Percentiles rank a stretch among this genome's conserved stretches.
Evolutionary conservation across 2,797 vertebrate species (phyloP).

Genomic region (Phaenicophaeus curvirostris): DNA sequence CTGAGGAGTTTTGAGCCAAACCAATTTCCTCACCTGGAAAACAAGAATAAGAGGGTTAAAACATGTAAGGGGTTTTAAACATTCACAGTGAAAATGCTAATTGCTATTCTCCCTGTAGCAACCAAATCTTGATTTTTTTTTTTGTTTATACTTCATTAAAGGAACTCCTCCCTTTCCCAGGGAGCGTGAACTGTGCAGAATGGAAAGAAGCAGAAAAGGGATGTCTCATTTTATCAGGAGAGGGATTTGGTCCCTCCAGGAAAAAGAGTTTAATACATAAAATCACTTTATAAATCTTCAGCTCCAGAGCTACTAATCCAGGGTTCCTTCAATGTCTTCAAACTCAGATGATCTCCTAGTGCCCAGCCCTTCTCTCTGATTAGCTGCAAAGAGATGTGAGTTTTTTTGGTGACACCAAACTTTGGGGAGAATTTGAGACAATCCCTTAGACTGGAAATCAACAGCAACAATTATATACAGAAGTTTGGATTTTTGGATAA

Average conservation of each 20-base stretch:
- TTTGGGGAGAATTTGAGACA: not conserved
- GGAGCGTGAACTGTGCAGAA: not conserved
- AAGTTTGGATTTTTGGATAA: slow-evolving; percentile 29
- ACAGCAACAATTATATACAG: slow-evolving; percentile 27
- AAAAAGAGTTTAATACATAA: not conserved
- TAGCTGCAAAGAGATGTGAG: not conserved
- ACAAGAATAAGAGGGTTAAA: not conserved
- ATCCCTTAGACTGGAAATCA: not conserved
- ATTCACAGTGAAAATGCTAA: not conserved
- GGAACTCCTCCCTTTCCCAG: slow-evolving; percentile 23
- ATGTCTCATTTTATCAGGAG: slow-evolving; percentile 4
- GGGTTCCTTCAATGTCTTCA: not conserved
- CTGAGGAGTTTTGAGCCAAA: not conserved
- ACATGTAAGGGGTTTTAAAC: not conserved
- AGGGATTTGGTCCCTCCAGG: not conserved
- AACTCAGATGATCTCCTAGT: not conserved
- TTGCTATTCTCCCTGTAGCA: not conserved
- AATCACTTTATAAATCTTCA: slow-evolving; percentile 3
- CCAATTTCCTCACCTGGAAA: not conserved
- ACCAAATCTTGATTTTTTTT: not conserved
- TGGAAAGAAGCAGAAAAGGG: not conserved
- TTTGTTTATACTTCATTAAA: slow-evolving; percentile 10
- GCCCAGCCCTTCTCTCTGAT: not conserved
- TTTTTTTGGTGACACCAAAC: not conserved
- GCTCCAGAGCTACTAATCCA: not conserved